phyloP scores from a whole-genome alignment of 2,888 invertebrate species.

The Ceriagrion tenellum region DNA sequence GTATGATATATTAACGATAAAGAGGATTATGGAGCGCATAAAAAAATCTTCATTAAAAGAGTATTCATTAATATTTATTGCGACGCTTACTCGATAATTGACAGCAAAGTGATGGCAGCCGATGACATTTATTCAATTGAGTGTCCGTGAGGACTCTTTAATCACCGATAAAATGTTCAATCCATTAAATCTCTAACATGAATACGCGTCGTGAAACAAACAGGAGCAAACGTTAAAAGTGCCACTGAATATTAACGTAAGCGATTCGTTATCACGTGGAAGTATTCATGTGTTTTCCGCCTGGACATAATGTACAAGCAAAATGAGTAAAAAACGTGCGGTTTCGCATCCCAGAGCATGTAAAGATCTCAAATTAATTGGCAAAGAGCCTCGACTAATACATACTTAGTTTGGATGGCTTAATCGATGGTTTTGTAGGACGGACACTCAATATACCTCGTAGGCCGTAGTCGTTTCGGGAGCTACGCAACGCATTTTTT shows the following conservation, averaged over 20 bases:
- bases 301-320: background rate
- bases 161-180: background rate
- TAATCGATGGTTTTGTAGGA: background rate
- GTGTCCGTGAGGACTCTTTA: background rate
- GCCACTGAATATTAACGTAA: background rate
- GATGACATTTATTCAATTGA: background rate
- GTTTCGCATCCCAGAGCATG: background rate
- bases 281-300: background rate
- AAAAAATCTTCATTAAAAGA: background rate
- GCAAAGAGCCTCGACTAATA: background rate
- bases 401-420: background rate
- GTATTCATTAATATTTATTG: background rate
- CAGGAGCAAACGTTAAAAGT: background rate
- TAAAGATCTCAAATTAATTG: background rate
- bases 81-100: background rate
- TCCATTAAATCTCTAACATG: background rate
- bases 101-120: background rate
- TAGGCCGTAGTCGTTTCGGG: background rate
- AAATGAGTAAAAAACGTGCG: background rate
- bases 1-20: background rate
- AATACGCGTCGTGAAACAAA: background rate
- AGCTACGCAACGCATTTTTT: conserved; percentile 17
- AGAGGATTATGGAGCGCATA: background rate
- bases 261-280: background rate
- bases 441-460: background rate